These are phyloP conservation scores for Cartodere bifasciata DNA, from an alignment of 2,888 invertebrate species.

Conservation along the genomic window DNA sequence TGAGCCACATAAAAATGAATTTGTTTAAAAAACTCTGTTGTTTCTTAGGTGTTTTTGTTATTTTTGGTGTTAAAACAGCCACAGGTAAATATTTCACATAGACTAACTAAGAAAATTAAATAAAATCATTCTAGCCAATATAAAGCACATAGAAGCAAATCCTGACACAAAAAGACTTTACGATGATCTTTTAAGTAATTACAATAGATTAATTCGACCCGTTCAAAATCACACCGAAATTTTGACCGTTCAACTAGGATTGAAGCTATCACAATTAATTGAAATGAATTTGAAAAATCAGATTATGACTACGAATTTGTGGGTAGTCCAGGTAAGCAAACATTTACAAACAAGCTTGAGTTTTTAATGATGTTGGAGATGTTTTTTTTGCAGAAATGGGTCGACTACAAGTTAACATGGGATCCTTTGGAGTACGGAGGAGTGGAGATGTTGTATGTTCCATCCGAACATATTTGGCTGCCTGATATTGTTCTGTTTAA, in stretches of 20 bases:
- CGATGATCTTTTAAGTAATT: conserved; percentile 90
- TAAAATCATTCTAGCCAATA: conserved; percentile 23
- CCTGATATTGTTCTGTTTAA: conserved; percentile 92
- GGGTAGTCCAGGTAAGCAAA: conserved; percentile 83
- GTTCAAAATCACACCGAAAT: conserved; percentile 89
- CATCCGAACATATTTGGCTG: conserved; percentile 93
- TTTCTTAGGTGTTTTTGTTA: conserved; percentile 5
- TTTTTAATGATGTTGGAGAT: too few species aligned
- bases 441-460: conserved; percentile 82
- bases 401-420: conserved; percentile 81
- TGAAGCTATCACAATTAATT: conserved; percentile 81
- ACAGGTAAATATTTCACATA: conserved; percentile 10
- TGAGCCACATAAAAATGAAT: conserved; percentile 6
- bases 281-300: conserved; percentile 88
- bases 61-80: conserved; percentile 3
- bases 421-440: conserved; percentile 84
- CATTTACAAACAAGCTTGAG: too few species aligned
- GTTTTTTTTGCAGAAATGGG: conserved; percentile 62
- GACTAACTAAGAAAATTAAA: conserved; percentile 2
- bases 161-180: conserved; percentile 91
- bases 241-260: conserved; percentile 78
- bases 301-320: conserved; percentile 88
- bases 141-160: conserved; percentile 59
- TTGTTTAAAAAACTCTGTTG: conserved; percentile 8
- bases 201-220: conserved; percentile 88